Evolutionary conservation across 2,113 vertebrate genomes (phyloP).

Genomic region (Pungitius pungitius): DNA sequence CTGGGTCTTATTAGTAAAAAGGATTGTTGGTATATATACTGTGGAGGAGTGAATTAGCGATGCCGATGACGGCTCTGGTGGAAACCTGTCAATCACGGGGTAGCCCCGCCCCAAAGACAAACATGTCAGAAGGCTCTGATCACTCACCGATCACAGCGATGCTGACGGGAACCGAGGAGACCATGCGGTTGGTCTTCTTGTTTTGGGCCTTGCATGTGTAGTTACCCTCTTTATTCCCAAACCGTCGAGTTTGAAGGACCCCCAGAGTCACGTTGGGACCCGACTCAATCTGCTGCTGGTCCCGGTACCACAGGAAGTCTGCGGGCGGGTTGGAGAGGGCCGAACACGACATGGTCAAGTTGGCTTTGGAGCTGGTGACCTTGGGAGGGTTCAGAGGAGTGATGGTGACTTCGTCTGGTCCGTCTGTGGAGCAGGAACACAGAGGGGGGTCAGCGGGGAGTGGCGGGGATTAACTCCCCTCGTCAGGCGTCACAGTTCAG

Average conservation of each 20-base stretch:
- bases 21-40: too few relatives aligned
- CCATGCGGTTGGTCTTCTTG: conserved; percentile 49
- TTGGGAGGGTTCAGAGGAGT: accelerated
- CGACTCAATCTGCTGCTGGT: accelerated
- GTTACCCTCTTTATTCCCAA: neutral
- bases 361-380: conserved; percentile 33
- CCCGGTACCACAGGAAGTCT: conserved; percentile 59
- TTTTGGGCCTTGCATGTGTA: conserved; percentile 73
- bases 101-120: neutral
- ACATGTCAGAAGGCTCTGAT: neutral
- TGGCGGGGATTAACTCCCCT: too few relatives aligned
- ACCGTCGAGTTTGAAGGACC: accelerated
- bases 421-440: conserved; percentile 62
- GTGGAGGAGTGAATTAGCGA: neutral
- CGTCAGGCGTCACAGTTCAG: neutral
- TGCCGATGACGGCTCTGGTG: neutral
- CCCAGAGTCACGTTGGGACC: conserved; percentile 33
- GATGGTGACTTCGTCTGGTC: conserved; percentile 65
- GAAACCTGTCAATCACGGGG: neutral
- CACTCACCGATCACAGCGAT: conserved; percentile 71
- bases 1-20: too few relatives aligned
- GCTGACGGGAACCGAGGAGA: neutral
- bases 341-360: conserved; percentile 70
- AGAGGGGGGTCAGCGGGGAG: too few relatives aligned
- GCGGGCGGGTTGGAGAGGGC: conserved; percentile 64